Base-by-base conservation (phyloP, 1,140 invertebrate genomes). In the Drosophila pachea region DNA sequence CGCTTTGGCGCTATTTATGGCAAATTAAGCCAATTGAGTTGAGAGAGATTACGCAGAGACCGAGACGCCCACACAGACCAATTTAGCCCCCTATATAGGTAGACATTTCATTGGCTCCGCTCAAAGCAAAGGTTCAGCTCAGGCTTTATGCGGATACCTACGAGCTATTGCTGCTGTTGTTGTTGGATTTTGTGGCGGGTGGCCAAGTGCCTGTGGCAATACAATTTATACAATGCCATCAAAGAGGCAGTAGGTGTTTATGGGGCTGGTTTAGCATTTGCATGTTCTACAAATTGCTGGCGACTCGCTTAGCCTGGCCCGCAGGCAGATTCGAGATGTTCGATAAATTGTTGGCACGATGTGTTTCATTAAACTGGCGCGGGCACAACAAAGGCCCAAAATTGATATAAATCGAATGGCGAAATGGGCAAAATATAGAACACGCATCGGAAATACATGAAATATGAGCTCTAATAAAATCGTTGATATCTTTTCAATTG, bases 21-120 rank as follows among this genome's bases (percentile, higher is more conserved):
- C 78, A 86, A 84, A 84, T 84, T 84, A 86, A 84, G 79, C 79
- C 79, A 84, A 86, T 84, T 86, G 79, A 79, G 68, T 47, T 70
- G 68, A 70, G 73, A 72, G 76, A 67, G 76, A 79, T 83, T 83
- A 76, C 66, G 69, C 63, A 62, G 40, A 47, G 43, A 31, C 43
- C 35, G 22, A 22, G 1, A 58, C n/a, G 16, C 47, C 45, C 35
- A 14, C 40, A 29, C 12, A 42, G 31, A 35, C 32, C 53, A 55
- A 32, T 14, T 55, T 7, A 38, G 16, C 22, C 50, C 16, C n/a
- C 9, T 55, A 43, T 54, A 69, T 70, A 52, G 78, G 75, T 83
- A 69, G 74, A 74, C 75, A 84, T 83, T 83, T 78, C 68, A 83
- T 78, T 83, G 71, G 58, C 75, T 56, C 53, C 29, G 47, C 50